phyloP scores from a whole-genome alignment of 2,888 invertebrate genomes.

The Diarsia brunnea region DNA sequence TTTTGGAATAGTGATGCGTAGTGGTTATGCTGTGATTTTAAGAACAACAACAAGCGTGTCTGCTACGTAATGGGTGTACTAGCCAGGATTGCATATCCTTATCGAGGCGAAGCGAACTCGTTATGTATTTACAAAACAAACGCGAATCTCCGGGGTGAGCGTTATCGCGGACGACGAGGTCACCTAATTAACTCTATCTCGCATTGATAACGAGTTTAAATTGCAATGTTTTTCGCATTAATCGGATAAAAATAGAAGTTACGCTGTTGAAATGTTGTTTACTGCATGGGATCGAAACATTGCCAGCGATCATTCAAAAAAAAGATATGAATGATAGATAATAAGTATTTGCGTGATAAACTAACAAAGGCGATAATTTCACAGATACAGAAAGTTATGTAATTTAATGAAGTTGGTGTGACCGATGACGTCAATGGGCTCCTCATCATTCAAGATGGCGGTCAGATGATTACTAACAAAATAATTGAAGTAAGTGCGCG shows the following conservation, averaged over 20 bases:
- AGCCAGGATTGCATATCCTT: constrained; percentile 54
- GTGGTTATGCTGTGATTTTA: constrained; percentile 5
- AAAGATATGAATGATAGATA: constrained; percentile 5
- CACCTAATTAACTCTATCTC: constrained; percentile 71
- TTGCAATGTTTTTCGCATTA: constrained; percentile 68
- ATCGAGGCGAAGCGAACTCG: constrained; percentile 59
- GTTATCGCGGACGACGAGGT: constrained; percentile 66
- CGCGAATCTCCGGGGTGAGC: constrained; percentile 59
- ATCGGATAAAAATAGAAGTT: constrained; percentile 63
- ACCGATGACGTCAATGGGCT: constrained; percentile 56
- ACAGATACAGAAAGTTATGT: constrained; percentile 36
- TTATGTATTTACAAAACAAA: constrained; percentile 67
- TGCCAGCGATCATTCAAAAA: constrained; percentile 15
- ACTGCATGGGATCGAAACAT: constrained; percentile 11
- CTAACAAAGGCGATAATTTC: constrained; percentile 25
- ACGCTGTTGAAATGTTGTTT: constrained; percentile 34
- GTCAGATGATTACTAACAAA: constrained; percentile 43
- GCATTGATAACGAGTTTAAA: constrained; percentile 63
- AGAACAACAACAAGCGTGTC: constrained; percentile 17
- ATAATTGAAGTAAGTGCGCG: constrained; percentile 54
- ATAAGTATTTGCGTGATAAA: constrained; percentile 21
- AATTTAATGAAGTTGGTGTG: constrained; percentile 43
- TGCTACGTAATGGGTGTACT: constrained; percentile 57
- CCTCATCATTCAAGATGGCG: constrained; percentile 58
- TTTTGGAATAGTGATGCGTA: not conserved